Evolutionary conservation across 2,888 invertebrate species (phyloP).

Genomic region (Empis livida): DNA sequence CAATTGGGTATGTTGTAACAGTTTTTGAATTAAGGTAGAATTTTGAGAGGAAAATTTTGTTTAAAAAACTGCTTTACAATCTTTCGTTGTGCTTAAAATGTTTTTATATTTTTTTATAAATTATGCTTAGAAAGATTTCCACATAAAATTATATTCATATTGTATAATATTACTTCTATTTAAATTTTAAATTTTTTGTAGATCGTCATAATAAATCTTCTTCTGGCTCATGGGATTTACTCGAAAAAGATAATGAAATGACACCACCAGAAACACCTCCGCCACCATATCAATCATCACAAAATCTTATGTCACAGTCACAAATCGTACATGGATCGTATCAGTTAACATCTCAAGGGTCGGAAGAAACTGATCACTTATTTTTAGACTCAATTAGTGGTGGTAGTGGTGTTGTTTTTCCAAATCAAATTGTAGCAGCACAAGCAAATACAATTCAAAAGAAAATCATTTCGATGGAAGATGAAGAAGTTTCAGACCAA

Average conservation of each 20-base stretch:
- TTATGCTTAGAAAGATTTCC: too few species aligned
- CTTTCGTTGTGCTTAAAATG: too few species aligned
- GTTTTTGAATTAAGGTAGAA: not conserved
- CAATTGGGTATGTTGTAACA: conserved; percentile 22
- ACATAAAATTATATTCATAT: too few species aligned
- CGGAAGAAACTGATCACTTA: not conserved
- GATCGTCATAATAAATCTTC: conserved; percentile 32
- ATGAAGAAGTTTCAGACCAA: conserved; percentile 82
- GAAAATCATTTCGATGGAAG: conserved; percentile 90
- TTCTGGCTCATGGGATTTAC: conserved; percentile 35
- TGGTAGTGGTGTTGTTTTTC: conserved; percentile 15
- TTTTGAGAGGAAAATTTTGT: too few species aligned
- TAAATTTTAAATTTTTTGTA: too few species aligned
- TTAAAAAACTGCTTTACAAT: too few species aligned
- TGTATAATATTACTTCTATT: too few species aligned
- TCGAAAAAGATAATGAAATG: conserved; percentile 34
- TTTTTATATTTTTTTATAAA: not conserved
- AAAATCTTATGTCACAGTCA: conserved; percentile 14
- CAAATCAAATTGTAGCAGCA: conserved; percentile 28
- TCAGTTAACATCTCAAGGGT: not conserved
- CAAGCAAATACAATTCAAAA: conserved; percentile 42
- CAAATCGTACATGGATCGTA: conserved; percentile 4
- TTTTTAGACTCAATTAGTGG: not conserved
- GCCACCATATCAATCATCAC: conserved; percentile 20
- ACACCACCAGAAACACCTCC: conserved; percentile 48